Evolutionary conservation across 2,797 vertebrate species (phyloP).

Genomic region (Crocodylus rhombifer): DNA sequence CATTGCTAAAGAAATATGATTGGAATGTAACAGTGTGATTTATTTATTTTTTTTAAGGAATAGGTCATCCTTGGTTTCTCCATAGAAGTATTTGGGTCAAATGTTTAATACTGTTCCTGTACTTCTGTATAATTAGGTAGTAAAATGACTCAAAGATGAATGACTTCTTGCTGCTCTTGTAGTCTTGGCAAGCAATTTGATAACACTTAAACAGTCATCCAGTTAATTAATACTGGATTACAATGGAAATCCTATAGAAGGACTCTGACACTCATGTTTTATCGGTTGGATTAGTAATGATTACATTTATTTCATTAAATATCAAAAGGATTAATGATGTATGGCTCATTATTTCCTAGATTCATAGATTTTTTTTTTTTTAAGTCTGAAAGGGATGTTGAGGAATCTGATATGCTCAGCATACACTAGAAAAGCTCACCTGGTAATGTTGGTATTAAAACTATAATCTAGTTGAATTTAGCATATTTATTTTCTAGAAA

Average conservation of each 20-base stretch:
- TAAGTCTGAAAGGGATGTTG: neutral
- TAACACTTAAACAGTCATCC: conserved; percentile 12
- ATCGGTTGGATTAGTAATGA: conserved; percentile 52
- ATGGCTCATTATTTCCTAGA: conserved; percentile 39
- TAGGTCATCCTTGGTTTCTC: neutral
- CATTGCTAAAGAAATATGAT: neutral
- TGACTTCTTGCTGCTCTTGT: neutral
- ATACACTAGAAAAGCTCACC: neutral
- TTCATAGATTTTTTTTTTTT: neutral
- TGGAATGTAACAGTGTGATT: neutral
- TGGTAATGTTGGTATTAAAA: neutral
- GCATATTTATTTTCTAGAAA: neutral
- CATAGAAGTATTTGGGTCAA: neutral
- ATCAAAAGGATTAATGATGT: conserved; percentile 40
- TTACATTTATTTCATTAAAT: conserved; percentile 58
- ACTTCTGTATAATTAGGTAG: conserved; percentile 40
- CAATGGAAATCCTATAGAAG: conserved; percentile 35
- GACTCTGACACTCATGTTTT: neutral
- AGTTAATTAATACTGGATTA: conserved; percentile 60
- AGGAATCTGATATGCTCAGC: neutral
- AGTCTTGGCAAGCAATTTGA: neutral
- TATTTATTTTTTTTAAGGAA: neutral
- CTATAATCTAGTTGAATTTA: conserved; percentile 9
- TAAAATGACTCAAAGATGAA: conserved; percentile 19
- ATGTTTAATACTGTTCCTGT: neutral